Percentiles rank a stretch among this genome's conserved stretches.
Evolutionary conservation across 2,113 vertebrate genomes (phyloP).

Genomic region (Gymnogyps californianus): DNA sequence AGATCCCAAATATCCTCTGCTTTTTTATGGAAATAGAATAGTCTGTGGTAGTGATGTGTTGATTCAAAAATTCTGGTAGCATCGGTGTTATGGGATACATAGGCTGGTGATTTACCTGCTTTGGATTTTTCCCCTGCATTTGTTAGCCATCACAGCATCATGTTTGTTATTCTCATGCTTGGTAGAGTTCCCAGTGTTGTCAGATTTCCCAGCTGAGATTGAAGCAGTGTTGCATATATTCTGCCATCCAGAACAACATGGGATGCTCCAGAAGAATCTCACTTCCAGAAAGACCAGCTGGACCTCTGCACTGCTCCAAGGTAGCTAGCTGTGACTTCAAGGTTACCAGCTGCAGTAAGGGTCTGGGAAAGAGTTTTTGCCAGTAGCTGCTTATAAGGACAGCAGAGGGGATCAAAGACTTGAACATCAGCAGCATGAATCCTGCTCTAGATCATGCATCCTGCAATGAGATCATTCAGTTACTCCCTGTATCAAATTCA

Average conservation of each 20-base stretch:
- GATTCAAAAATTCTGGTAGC: background rate
- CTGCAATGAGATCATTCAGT: background rate
- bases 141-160: background rate
- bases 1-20: background rate
- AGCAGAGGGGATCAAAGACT: background rate
- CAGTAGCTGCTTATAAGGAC: background rate
- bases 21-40: background rate
- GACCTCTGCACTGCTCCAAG: background rate
- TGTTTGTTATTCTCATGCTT: background rate
- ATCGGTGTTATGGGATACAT: background rate
- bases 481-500: background rate
- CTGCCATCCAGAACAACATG: background rate
- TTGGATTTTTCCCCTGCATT: background rate
- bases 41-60: background rate
- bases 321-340: background rate
- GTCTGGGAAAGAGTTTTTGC: background rate
- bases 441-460: background rate
- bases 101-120: background rate
- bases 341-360: background rate
- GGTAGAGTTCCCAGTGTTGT: constrained; percentile 6
- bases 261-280: background rate
- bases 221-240: background rate
- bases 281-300: constrained; percentile 16
- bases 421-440: background rate
- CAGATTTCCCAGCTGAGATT: background rate